phyloP scores from a whole-genome alignment of 1,140 invertebrate species.

The Sipha flava region DNA sequence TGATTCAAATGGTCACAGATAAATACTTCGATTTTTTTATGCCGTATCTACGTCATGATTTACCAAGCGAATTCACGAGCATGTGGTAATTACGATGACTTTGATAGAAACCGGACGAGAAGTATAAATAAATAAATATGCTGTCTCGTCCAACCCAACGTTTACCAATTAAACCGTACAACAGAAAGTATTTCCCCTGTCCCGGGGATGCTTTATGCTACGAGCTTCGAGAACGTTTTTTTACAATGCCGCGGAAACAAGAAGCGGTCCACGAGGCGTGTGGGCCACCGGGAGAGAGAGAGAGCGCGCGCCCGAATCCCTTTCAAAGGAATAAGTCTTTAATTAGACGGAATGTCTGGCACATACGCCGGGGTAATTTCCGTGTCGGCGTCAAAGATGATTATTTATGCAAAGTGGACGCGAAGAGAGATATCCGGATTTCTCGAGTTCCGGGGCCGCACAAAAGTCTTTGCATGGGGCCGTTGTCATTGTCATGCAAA shows the following conservation, averaged over 20 bases:
- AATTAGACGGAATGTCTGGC: neutral
- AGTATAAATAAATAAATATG: no score
- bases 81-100: no score
- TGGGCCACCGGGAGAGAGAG: neutral
- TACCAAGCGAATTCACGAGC: no score
- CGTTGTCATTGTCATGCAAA: conserved; percentile 14
- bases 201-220: no score
- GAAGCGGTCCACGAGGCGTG: neutral
- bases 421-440: conserved; percentile 6
- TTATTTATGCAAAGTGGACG: conserved; percentile 26
- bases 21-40: no score
- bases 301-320: no score
- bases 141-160: no score
- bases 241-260: neutral
- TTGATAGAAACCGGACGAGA: no score
- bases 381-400: neutral
- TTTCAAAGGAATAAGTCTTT: neutral
- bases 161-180: no score
- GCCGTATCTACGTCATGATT: no score
- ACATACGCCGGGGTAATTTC: neutral
- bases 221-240: neutral
- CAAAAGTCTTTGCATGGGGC: neutral
- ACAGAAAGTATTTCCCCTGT: no score
- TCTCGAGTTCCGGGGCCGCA: neutral
- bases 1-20: no score